Evolutionary conservation across 2,888 invertebrate species (phyloP), one percentile per base, ranked within the genome.

Genomic region (Calameuta idolon): DNA sequence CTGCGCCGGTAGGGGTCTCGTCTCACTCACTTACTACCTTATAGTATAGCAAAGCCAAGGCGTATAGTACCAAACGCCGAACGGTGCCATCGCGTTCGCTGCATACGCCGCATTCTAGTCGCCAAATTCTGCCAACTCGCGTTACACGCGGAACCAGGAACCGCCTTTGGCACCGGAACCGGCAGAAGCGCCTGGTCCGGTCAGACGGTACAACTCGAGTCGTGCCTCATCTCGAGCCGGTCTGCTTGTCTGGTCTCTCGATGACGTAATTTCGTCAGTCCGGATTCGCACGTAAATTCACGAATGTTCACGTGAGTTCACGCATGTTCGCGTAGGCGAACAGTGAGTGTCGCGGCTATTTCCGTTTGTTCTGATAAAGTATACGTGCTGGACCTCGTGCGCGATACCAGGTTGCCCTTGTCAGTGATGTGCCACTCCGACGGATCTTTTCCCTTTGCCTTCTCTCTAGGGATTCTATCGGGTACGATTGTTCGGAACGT

Each of bases 1-100:
- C 93, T 93, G 93, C 93, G 94, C 94, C 93, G 92, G 93, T 90
- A 91, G 91, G 91, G 91, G 91, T 91, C 91, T 87, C 86, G 89
- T 89, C 89, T 87, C 89, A 86, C 89, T 87, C 86, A 83, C 84
- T 89, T 89, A 88, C 89, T 88, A 89, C 88, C 89, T 89, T 89
- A 89, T 89, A 89, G 89, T 89, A 89, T 89, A 89, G 88, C 87
- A 88, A 89, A 89, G 86, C 87, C 88, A 85, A 83, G 83, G 83
- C 85, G 87, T 86, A 87, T 86, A 84, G 88, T 86, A 85, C 85
- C 89, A 88, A 88, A 87, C 88, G 85, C 85, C 81, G 81, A 83
- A 81, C 80, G 79, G 81, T 82, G 79, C 79, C 80, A 78, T 79
- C 81, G 82, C 78, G 79, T 77, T 81, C 75, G 79, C 76, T 69